Base-by-base conservation (phyloP, 2,797 vertebrate genomes). In the Cetoscarus ocellatus region DNA sequence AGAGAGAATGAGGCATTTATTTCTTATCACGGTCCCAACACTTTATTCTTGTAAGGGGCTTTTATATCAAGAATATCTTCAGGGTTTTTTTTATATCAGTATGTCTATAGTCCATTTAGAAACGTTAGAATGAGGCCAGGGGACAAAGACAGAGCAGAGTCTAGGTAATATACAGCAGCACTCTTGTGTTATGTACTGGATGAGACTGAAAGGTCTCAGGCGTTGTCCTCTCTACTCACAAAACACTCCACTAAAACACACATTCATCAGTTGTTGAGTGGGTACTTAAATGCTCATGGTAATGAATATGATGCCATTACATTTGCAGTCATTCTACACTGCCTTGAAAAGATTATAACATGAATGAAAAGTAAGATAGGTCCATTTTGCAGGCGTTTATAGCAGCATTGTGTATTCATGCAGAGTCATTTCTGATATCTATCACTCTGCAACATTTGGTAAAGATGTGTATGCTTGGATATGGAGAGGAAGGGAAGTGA, bases 1-100 rank as follows among this genome's bases (percentile, higher is more conserved):
- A 61, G 54, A 79, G 35, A 89, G 78, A 91, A 87, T 86, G 86
- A 77, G 71, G 70, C 77, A 82, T 88, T 90, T 90, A 84, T 87
- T 85, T 70, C 78, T 83, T 68, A 86, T 80, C 56, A 83, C 74
- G 71, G 53, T 63, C 55, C 57, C 13, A 76, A 73, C 77, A 83
- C 79, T 86, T 55, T 67, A 49, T 56, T 66, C 60, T 71, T 83
- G 61, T 90, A 81, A 52, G 64, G 51, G 43, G 73, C 27, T 79
- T 84, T 83, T 75, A 66, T 75, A 79, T 68, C 64, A 63, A 68
- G 44, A 55, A 67, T 67, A 57, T 77, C 48, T 61, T 19, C 44
- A 56, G 19, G 18, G 40, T 3, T 6, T 2, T 27, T 9, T 62
- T 14, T 50, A 54, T 27, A 51, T 68, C 14, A 49, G 40, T 57